phyloP scores from a whole-genome alignment of 2,888 invertebrate genomes.

The Erebia epiphron region DNA sequence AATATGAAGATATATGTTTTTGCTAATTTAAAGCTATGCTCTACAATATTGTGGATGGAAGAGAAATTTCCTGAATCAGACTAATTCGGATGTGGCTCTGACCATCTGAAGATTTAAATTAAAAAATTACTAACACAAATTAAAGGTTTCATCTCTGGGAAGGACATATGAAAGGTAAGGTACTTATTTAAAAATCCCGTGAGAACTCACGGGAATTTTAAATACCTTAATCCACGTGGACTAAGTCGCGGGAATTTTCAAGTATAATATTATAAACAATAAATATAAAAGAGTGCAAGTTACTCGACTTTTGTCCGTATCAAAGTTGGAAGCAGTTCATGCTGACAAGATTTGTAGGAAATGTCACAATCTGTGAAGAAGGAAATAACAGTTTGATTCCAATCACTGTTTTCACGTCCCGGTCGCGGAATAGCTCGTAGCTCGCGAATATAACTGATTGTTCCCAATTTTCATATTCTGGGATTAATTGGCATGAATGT shows the following conservation, averaged over 20 bases:
- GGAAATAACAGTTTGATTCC: conserved; percentile 67
- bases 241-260: no score
- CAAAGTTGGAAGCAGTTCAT: conserved; percentile 28
- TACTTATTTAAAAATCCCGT: no score
- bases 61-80: no score
- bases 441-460: conserved; percentile 13
- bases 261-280: neutral
- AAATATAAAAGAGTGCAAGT: neutral
- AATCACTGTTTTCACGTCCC: conserved; percentile 58
- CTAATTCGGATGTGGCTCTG: no score
- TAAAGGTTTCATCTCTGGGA: no score
- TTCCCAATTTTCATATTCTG: conserved; percentile 8
- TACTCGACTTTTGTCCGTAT: neutral
- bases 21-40: neutral
- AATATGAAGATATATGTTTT: neutral
- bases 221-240: no score
- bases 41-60: no score
- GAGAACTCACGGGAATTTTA: no score
- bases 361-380: conserved; percentile 64
- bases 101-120: no score
- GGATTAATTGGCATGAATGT: conserved; percentile 1
- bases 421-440: conserved; percentile 34
- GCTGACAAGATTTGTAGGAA: conserved; percentile 55
- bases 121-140: no score
- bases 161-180: no score